These are phyloP conservation scores for Sycophila texana DNA, from an alignment of 2,888 invertebrate species.

Conservation along the genomic window DNA sequence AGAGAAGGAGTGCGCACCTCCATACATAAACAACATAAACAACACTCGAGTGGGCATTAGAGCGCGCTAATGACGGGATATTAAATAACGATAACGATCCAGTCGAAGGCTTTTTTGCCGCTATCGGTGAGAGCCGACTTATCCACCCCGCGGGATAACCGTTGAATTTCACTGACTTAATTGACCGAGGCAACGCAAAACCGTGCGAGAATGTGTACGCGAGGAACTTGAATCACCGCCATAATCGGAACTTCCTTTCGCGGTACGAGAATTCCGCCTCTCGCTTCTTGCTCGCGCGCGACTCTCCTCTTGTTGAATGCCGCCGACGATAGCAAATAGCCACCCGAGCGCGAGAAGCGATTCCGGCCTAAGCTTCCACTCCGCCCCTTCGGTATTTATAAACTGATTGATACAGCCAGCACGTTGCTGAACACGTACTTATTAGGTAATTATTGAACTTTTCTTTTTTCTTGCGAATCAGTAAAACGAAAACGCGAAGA, in stretches of 20 bases:
- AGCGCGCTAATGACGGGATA: slow-evolving; percentile 75
- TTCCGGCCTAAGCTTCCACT: too few relatives aligned
- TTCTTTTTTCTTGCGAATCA: too few relatives aligned
- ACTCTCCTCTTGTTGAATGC: neutral
- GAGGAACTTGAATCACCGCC: slow-evolving; percentile 51
- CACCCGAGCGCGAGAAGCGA: too few relatives aligned
- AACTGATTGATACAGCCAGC: too few relatives aligned
- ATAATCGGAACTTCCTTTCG: slow-evolving; percentile 61
- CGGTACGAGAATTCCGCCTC: slow-evolving; percentile 57
- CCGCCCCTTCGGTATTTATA: too few relatives aligned
- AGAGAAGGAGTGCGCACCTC: slow-evolving; percentile 1
- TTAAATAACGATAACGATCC: slow-evolving; percentile 75
- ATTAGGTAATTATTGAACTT: too few relatives aligned
- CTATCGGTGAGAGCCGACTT: slow-evolving; percentile 40
- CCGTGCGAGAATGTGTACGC: neutral
- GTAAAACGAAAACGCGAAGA: too few relatives aligned
- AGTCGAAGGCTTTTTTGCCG: slow-evolving; percentile 45
- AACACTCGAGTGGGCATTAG: slow-evolving; percentile 70
- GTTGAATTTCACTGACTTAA: slow-evolving; percentile 70
- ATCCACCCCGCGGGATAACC: slow-evolving; percentile 50
- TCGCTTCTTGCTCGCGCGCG: slow-evolving; percentile 38
- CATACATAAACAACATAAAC: slow-evolving; percentile 67
- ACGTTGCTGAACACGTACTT: too few relatives aligned
- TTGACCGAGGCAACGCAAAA: slow-evolving; percentile 68
- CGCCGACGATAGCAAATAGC: neutral